A percentile compares a stretch with the other conserved stretches of the same genome.
Evolutionary conservation across 2,113 vertebrate genomes (phyloP).

Genomic region (Phasianus colchicus): DNA sequence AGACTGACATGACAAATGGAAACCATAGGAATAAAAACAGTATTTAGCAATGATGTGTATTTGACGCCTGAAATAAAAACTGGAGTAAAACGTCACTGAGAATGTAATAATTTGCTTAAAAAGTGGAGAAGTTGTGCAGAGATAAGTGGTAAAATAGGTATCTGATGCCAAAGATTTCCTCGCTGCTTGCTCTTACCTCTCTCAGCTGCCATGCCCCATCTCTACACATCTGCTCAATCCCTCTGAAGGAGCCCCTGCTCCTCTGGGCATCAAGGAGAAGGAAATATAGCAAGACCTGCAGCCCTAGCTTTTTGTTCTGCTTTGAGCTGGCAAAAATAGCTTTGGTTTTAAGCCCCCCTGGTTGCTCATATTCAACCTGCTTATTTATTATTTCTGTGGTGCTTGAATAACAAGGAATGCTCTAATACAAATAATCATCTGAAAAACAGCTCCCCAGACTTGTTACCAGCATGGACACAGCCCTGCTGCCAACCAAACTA

Average conservation of each 20-base stretch:
- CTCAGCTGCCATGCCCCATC: rapidly evolving
- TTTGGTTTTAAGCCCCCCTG: not conserved
- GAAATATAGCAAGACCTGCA: not conserved
- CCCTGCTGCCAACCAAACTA: not conserved
- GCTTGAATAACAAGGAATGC: not conserved
- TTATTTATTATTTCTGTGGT: not conserved
- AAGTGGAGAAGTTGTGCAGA: not conserved
- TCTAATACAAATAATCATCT: rapidly evolving
- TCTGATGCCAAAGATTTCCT: not conserved
- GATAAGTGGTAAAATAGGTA: not conserved
- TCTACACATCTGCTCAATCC: rapidly evolving
- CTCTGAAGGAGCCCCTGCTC: not conserved
- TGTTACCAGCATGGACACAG: rapidly evolving
- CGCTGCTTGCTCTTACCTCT: not conserved
- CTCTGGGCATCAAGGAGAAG: not conserved
- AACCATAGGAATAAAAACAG: not conserved
- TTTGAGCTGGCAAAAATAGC: not conserved
- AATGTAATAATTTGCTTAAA: not conserved
- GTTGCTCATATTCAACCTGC: not conserved
- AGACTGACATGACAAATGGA: not conserved
- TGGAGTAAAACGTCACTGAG: not conserved
- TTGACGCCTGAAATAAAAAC: not conserved
- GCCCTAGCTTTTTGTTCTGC: not conserved
- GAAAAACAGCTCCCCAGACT: rapidly evolving
- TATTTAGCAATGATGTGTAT: not conserved